Evolutionary conservation across 1,140 invertebrate genomes (phyloP).

Genomic region (Chironomus striatipennis): DNA sequence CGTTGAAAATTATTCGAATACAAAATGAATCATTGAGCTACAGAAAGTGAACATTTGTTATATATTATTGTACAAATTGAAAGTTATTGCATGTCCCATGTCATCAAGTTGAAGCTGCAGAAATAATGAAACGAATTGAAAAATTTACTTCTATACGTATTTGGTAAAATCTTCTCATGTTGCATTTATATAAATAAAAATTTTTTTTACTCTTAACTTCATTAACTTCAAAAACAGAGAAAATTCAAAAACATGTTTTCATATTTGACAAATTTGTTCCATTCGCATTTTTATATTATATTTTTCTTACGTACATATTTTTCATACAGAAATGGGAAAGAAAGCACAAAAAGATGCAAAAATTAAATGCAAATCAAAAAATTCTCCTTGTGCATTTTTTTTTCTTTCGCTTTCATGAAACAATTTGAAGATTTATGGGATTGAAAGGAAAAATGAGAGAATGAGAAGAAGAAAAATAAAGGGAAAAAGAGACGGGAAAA

Average conservation of each 20-base stretch:
- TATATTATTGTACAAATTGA: too few species aligned
- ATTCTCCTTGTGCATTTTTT: not conserved
- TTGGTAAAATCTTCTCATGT: not conserved
- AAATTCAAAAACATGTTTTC: not conserved
- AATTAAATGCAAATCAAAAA: constrained; percentile 12
- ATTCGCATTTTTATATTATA: not conserved
- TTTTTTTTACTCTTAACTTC: not conserved
- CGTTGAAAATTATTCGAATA: too few species aligned
- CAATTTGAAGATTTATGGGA: constrained; percentile 18
- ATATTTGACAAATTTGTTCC: constrained; percentile 8
- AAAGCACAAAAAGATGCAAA: not conserved
- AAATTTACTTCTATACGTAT: too few species aligned
- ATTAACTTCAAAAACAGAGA: constrained; percentile 1
- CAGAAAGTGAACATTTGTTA: too few species aligned
- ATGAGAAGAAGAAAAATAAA: not conserved
- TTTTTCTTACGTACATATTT: too few species aligned
- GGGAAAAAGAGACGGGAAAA: not conserved
- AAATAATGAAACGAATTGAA: too few species aligned
- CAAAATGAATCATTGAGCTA: too few species aligned
- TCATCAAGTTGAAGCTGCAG: too few species aligned
- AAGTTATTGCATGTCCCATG: too few species aligned
- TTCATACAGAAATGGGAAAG: not conserved
- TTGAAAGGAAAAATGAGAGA: not conserved
- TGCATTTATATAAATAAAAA: not conserved
- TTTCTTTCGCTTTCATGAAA: constrained; percentile 15